Evolutionary conservation across 2,113 vertebrate genomes (phyloP), one percentile per base, ranked within the genome.

Genomic region (Neotoma lepida): DNA sequence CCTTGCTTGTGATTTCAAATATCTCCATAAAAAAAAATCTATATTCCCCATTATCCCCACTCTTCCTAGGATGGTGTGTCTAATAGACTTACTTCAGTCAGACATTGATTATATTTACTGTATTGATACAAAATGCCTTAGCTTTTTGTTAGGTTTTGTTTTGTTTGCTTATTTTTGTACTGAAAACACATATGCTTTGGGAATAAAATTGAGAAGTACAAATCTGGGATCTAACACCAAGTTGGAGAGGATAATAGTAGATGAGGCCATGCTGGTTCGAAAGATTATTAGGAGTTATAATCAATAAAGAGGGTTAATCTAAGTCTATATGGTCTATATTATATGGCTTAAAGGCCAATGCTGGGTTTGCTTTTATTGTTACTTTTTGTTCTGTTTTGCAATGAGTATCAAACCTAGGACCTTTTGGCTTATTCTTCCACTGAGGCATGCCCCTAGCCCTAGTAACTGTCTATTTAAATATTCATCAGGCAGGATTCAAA

Each of bases 381-480:
- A 4, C n/a, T 41, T 17, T 44, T 68, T 26, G 20, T 28, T 49
- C 9, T 4, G 13, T 44, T 87, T 39, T 87, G 68, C 56, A n/a
- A 66, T 71, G 46, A 9, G 64, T 26, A 28, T 28, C 73, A 33
- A 46, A 68, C 46, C 35, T 18, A 18, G 66, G 35, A 39, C 49
- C 63, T 85, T 86, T 33, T n/a, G 14, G 49, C 39, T 24, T 49
- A 5, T 49, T 88, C 86, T 56, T 3, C 9, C 24, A 88, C 49
- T 73, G 10, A 73, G 24, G 20, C 56, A 6, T 54, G 70, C 24
- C 46, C n/a, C 33, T 28, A 41, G 30, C 49, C 15, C 10, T 41
- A 26, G 41, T 49, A 49, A 35, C 70, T 88, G n/a, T 44, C 82
- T 74, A 33, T 92, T 92, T 90, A 93, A 96, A 71, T 71, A 56